Evolutionary conservation across 1,140 invertebrate genomes (phyloP), one percentile per base, ranked within the genome.

Genomic region (Capitella teleta): DNA sequence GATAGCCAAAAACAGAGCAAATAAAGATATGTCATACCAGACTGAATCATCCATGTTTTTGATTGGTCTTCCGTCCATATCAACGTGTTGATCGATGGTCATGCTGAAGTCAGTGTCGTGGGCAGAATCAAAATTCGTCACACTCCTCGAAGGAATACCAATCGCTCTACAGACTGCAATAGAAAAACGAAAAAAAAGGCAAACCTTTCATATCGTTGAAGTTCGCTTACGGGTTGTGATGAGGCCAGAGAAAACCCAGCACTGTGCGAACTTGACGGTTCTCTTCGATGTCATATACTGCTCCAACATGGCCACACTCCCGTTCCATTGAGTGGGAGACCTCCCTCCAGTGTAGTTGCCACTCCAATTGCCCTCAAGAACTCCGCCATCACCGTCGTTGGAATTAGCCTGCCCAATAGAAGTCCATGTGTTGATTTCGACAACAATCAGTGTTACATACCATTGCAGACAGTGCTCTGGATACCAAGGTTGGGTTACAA

Each of bases 41-140:
- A 90, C 81, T 0, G 86, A 89, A 66, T 91, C 88, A 5, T 76
- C 80, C 52, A 82, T 86, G 24, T 86, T 73, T 40, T 87, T 82
- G 68, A 90, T 77, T 3, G 82, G 76, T 60, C 82, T 80, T 6
- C 87, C 86, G 25, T 90, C 78, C 0, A 80, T 78, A 62, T 88
- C 82, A 34, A 88, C 82, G 64, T 91, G 90, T 42, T 84, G 84
- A 62, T 95, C 90, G 6, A 94, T 82, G 0, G 88, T 93, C 18
- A 94, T 72, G 55, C 83, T 89, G 49, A 79, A 81, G 61, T 94
- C 84, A 0, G 87, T 91, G 65, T 95, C 90, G 65, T 96, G 91
- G 4, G 89, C 90, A 5, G 87, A 89, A 1, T 83, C 78, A 62
- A 86, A 94, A 57, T 87, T 91, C 0, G 87, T 90, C 1, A 95